phyloP scores from a whole-genome alignment of 1,140 invertebrate species.

The Micrasema longulum region DNA sequence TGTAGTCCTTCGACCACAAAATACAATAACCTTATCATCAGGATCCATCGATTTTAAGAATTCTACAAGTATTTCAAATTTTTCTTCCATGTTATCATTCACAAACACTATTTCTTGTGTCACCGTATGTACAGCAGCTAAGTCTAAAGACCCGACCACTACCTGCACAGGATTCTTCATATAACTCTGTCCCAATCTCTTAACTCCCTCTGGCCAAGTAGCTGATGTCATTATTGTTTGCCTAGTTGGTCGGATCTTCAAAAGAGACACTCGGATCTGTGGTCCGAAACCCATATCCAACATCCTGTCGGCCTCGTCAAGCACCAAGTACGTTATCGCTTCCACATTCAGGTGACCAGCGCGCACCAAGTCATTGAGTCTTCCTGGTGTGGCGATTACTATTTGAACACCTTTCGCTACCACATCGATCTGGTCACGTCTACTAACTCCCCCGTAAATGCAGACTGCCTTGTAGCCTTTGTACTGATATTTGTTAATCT shows the following conservation, averaged over 20 bases:
- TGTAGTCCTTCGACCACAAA: slow-evolving; percentile 85
- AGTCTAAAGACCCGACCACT: slow-evolving; percentile 87
- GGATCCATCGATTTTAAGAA: slow-evolving; percentile 75
- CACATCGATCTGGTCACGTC: slow-evolving; percentile 79
- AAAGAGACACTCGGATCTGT: slow-evolving; percentile 84
- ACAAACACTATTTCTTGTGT: slow-evolving; percentile 80
- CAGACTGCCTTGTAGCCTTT: slow-evolving; percentile 87
- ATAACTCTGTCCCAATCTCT: slow-evolving; percentile 84
- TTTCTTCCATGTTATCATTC: slow-evolving; percentile 71
- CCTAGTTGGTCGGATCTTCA: slow-evolving; percentile 82
- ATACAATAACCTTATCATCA: slow-evolving; percentile 88
- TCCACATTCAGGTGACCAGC: slow-evolving; percentile 76
- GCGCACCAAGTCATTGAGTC: slow-evolving; percentile 84
- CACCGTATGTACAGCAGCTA: slow-evolving; percentile 86
- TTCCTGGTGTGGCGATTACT: slow-evolving; percentile 90
- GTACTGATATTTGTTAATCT: slow-evolving; percentile 89
- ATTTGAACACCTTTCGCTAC: slow-evolving; percentile 85
- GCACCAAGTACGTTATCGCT: slow-evolving; percentile 87
- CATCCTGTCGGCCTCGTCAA: slow-evolving; percentile 94
- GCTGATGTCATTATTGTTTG: slow-evolving; percentile 90
- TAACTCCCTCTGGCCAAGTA: slow-evolving; percentile 89
- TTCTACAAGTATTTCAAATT: slow-evolving; percentile 64
- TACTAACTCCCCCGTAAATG: slow-evolving; percentile 86
- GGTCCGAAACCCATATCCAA: slow-evolving; percentile 90
- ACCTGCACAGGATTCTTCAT: slow-evolving; percentile 91